These are phyloP conservation scores for Liasis olivaceus DNA, from an alignment of 2,797 vertebrate genomes.

Conservation along the genomic window DNA sequence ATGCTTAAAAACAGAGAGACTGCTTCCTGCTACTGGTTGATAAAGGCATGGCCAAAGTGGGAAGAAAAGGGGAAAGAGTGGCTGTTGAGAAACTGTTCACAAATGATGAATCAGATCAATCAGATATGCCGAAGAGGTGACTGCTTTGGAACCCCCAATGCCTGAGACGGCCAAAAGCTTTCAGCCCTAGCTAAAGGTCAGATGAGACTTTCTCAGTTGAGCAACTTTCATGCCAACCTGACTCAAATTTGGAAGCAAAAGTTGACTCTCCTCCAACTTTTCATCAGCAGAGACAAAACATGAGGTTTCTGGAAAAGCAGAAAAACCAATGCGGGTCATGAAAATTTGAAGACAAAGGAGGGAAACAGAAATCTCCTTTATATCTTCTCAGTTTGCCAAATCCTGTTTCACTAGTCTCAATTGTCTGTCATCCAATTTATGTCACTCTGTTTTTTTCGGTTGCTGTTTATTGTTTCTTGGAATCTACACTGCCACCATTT, in stretches of 20 bases:
- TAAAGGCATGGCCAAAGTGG: background rate
- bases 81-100: background rate
- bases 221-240: background rate
- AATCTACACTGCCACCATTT: background rate
- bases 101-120: background rate
- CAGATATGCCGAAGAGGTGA: background rate
- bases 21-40: background rate
- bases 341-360: background rate
- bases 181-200: background rate
- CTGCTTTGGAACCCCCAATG: background rate
- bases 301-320: background rate
- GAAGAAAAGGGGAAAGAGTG: background rate
- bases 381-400: background rate
- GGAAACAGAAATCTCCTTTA: background rate
- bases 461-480: background rate
- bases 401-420: background rate
- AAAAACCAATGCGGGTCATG: background rate
- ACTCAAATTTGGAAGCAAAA: background rate
- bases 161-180: background rate
- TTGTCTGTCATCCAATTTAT: background rate
- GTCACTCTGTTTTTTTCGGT: background rate
- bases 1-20: background rate
- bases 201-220: background rate
- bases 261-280: background rate
- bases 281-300: background rate